Percentiles rank a stretch among this genome's conserved stretches.
phyloP scores from a whole-genome alignment of 1,140 invertebrate genomes.

The Latrodectus geometricus region DNA sequence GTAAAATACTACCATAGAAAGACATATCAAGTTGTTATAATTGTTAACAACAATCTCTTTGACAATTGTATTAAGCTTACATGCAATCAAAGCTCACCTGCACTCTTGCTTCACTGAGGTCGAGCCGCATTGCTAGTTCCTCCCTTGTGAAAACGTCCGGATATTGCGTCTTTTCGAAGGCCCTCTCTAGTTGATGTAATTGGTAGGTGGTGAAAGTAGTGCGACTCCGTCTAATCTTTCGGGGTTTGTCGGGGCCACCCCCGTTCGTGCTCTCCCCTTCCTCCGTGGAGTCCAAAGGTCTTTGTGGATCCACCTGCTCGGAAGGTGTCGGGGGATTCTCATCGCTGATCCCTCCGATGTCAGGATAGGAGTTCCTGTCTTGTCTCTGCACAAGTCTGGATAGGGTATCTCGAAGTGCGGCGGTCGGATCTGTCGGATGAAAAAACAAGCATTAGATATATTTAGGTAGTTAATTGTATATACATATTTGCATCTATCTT shows the following conservation, averaged over 20 bases:
- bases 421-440: constrained; percentile 22
- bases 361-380: constrained; percentile 13
- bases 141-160: constrained; percentile 96
- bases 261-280: constrained; percentile 66
- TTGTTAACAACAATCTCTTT: too few species aligned
- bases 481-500: too few species aligned
- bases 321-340: not conserved
- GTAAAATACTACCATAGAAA: too few species aligned
- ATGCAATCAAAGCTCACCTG: constrained; percentile 79
- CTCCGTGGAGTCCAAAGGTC: constrained; percentile 19
- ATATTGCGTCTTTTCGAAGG: constrained; percentile 79
- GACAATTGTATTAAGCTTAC: not conserved
- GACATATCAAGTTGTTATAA: too few species aligned
- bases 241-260: constrained; percentile 70
- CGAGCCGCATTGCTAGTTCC: constrained; percentile 95
- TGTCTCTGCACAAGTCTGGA: constrained; percentile 45
- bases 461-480: too few species aligned
- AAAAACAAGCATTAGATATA: too few species aligned
- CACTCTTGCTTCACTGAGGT: constrained; percentile 94
- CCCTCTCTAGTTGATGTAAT: constrained; percentile 79
- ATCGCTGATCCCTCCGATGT: constrained; percentile 24
- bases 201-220: constrained; percentile 99
- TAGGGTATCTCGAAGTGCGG: constrained; percentile 47
- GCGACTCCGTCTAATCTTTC: constrained; percentile 93
- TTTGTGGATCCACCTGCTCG: not conserved